Conservation (phyloP, 30 jellyfish, hydroid and myxozoan species). For the Turritopsis rubra region DNA sequence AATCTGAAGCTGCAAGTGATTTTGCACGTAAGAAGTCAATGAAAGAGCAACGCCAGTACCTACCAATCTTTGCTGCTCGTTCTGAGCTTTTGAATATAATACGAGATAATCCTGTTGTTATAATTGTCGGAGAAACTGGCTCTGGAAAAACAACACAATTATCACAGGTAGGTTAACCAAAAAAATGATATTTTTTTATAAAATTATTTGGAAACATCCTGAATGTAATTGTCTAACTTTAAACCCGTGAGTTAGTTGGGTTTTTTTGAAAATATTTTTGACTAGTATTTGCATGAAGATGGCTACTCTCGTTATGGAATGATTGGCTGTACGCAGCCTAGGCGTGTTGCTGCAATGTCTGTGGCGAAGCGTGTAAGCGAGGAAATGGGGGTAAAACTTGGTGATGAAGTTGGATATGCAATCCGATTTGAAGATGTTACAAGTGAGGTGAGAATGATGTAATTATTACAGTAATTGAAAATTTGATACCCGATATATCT, state of each 20-base stretch:
- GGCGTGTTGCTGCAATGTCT: slow-evolving; percentile 99
- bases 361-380: slow-evolving; percentile 99
- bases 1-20: slow-evolving; percentile 79
- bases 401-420: slow-evolving; percentile 98
- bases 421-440: slow-evolving; percentile 96
- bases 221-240: no score
- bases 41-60: slow-evolving; percentile 78
- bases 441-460: slow-evolving; percentile 46
- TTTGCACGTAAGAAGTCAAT: slow-evolving; percentile 65
- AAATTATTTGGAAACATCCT: no score
- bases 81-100: slow-evolving; percentile 75
- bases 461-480: slow-evolving; percentile 30
- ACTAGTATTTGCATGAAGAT: slow-evolving; percentile 88
- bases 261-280: background rate
- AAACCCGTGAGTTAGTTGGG: no score
- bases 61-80: slow-evolving; percentile 93
- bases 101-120: slow-evolving; percentile 76
- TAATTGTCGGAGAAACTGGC: slow-evolving; percentile 98
- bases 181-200: no score
- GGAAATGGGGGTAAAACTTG: slow-evolving; percentile 87
- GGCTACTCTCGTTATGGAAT: slow-evolving; percentile 82
- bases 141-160: slow-evolving; percentile 97
- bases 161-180: slow-evolving; percentile 56
- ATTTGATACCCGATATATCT: no score
- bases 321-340: slow-evolving; percentile 98